Conservation (phyloP, 2,113 vertebrate species). For the Polyodon spathula region DNA sequence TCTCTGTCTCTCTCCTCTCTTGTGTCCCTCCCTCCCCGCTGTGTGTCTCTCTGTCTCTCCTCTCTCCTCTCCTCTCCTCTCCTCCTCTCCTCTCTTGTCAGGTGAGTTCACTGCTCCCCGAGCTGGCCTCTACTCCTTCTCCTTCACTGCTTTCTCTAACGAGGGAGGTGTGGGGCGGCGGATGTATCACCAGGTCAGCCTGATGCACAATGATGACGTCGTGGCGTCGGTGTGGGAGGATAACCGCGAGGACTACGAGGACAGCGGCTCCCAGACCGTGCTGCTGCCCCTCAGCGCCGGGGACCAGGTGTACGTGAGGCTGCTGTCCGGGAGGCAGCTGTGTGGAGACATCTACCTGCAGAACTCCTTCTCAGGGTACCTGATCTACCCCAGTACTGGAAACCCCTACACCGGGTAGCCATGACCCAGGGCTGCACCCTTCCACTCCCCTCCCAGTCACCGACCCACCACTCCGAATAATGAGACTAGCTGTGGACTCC, state of each 20-base stretch:
- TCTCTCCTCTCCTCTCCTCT: neutral
- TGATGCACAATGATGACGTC: conserved; percentile 32
- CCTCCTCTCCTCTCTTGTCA: conserved; percentile 14
- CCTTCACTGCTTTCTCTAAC: conserved; percentile 39
- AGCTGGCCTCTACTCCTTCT: conserved; percentile 43
- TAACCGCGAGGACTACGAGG: conserved; percentile 48
- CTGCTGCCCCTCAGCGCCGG: conserved; percentile 37
- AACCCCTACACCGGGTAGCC: neutral
- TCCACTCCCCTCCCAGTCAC: neutral
- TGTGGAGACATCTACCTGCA: conserved; percentile 25
- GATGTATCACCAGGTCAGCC: conserved; percentile 46
- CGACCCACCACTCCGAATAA: too few species aligned
- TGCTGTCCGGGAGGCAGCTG: conserved; percentile 40
- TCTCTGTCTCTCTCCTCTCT: neutral
- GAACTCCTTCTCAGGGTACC: conserved; percentile 51
- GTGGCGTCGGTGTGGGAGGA: conserved; percentile 41
- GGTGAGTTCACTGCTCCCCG: conserved; percentile 46
- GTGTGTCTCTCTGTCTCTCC: too few species aligned
- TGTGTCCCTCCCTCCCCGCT: too few species aligned
- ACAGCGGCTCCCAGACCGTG: conserved; percentile 42
- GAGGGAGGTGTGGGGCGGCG: conserved; percentile 3
- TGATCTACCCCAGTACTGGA: conserved; percentile 37
- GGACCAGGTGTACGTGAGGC: conserved; percentile 44
- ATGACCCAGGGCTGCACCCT: neutral
- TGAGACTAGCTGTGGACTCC: too few species aligned